Base-by-base conservation (phyloP, 2,113 vertebrate species). In the Cariama cristata region DNA sequence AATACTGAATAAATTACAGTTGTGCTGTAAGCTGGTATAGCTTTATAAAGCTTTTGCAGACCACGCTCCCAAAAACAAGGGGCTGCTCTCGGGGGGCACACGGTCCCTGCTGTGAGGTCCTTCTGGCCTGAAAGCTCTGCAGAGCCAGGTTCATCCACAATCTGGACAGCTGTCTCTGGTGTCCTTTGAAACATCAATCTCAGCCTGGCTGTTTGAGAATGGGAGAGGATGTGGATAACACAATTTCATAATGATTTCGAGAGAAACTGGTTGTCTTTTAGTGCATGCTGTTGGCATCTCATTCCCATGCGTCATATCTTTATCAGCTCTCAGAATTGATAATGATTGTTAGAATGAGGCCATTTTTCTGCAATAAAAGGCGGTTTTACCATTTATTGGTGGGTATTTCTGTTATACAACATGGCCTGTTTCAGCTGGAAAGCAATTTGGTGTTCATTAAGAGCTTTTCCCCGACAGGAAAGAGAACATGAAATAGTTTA, bases 171-270 rank as follows among this genome's bases (percentile, higher is more conserved):
- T 35, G 14, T 69, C 42, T 82, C 17, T 49, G 84, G 59, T 62
- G 44, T 79, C 56, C 56, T 73, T 76, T 76, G 68, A 79, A 91
- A 28, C 38, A 92, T 86, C 75, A 49, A 79, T 84, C 53, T 74
- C 67, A 90, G 58, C 44, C 68, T 2, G 0, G 22, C 16, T 71
- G 2, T 77, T 90, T 88, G 58, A 81, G 82, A 88, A 71, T 62
- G 59, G 33, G 50, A 92, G 56, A 94, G 24, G 66, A 68, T 95
- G 44, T 69, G 33, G 19, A 22, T 33, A 84, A 33, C 21, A 35
- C 32, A 8, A 90, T 86, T 95, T 93, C 53, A 47, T 21, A 68
- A 52, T 20, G 8, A 30, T 53, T 81, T 49, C 1, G 6, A 21
- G 74, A 86, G 86, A 55, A 86, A 58, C 74, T 38, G 38, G 4